Evolutionary conservation across 2,113 vertebrate species (phyloP), one percentile per base, ranked within the genome.

Genomic region (Nipponia nippon): DNA sequence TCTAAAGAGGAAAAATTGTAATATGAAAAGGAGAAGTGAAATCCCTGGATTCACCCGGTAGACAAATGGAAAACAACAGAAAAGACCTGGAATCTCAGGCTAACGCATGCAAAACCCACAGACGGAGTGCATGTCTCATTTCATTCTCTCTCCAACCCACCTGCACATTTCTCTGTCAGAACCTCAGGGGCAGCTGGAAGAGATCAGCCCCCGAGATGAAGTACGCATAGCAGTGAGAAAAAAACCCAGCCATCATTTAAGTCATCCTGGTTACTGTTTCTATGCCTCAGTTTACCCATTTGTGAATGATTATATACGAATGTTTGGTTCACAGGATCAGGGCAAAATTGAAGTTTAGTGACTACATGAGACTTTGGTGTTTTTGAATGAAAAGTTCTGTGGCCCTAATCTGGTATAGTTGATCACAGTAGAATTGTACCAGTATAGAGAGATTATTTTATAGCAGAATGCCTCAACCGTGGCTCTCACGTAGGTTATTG

Each of bases 171-270:
- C 44, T 40, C 58, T 65, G 34, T 40, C 38, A 72, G 52, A 72
- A n/a, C 21, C 58, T 61, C 34, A 19, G 50, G 16, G 65, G 46
- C 46, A 70, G 26, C 3, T 5, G 10, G 46, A 52, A 59, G 36
- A 30, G 36, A 46, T 42, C 32, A 40, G 85, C 50, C 38, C 66
- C 72, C 32, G n/a, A 49, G 44, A 32, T 25, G 17, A 32, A 46
- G 17, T 10, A 66, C 1, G 1, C 4, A 17, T 25, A 59, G 38
- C 2, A 40, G 25, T 2, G 21, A 46, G 63, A 25, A 7, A 61
- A 44, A 44, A 47, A 7, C 3, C 1, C 21, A 49, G 16, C 6
- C 15, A 20, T 49, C 12, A 55, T 44, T 52, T 32, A 66, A 53
- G 50, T 23, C 32, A 15, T 11, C 53, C 61, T 52, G 16, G 62